Percentiles rank a stretch among this genome's conserved stretches.
phyloP scores from a whole-genome alignment of 2,888 invertebrate genomes.

The Seira sanloemensis region DNA sequence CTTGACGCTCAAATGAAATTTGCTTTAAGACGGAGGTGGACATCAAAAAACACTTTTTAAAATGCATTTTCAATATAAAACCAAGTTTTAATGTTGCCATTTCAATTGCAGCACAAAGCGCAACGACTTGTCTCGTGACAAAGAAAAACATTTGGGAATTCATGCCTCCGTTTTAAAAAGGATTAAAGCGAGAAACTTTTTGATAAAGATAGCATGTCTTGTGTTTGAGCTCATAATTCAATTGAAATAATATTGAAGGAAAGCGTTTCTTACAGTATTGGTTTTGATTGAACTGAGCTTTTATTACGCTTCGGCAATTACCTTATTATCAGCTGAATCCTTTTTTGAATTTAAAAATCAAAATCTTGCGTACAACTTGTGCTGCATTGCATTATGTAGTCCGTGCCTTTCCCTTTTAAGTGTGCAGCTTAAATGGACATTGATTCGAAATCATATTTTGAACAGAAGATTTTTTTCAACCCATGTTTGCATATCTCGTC shows the following conservation, averaged over 20 bases:
- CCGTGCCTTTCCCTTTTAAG: constrained; percentile 61
- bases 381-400: no score
- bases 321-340: no score
- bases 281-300: no score
- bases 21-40: background rate
- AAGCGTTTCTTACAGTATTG: background rate
- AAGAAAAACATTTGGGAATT: no score
- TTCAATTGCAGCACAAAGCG: no score
- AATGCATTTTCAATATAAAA: no score
- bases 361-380: no score
- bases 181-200: background rate
- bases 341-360: no score
- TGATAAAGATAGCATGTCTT: no score
- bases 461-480: constrained; percentile 52
- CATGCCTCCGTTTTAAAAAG: background rate
- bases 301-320: constrained; percentile 30
- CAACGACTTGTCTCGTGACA: constrained; percentile 33
- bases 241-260: background rate
- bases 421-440: background rate
- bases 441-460: constrained; percentile 15
- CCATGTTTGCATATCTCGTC: constrained; percentile 12
- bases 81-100: no score
- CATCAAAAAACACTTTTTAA: no score
- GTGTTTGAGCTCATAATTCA: constrained; percentile 25
- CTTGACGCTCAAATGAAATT: background rate